A percentile compares a stretch with the other conserved stretches of the same genome.
phyloP scores from a whole-genome alignment of 2,113 vertebrate species.

The Salvelinus sp. region DNA sequence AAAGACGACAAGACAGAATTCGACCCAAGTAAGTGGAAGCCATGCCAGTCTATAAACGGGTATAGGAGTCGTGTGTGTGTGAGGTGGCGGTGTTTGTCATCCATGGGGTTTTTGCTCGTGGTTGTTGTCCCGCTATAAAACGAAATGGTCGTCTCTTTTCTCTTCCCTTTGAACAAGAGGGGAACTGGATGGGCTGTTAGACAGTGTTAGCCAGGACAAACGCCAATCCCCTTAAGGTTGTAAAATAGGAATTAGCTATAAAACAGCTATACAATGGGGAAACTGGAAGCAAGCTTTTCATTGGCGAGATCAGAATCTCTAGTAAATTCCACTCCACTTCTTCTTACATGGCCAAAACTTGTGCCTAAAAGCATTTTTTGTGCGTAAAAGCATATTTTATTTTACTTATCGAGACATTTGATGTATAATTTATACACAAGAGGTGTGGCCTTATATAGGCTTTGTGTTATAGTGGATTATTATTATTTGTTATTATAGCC shows the following conservation, averaged over 20 bases:
- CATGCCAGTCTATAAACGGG: conserved; percentile 80
- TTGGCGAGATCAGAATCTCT: conserved; percentile 13
- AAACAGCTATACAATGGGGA: conserved; percentile 40
- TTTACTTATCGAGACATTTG: not conserved
- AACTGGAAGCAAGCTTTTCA: conserved; percentile 20
- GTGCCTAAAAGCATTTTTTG: no score
- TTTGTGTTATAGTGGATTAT: not conserved
- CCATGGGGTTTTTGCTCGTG: conserved; percentile 4
- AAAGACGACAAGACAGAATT: conserved; percentile 83
- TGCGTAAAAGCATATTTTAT: no score
- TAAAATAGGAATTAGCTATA: conserved; percentile 31
- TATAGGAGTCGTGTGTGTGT: conserved; percentile 28
- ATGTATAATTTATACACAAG: not conserved
- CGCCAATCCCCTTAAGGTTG: conserved; percentile 25
- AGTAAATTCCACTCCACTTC: not conserved
- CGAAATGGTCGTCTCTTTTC: conserved; percentile 51
- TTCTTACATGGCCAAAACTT: not conserved
- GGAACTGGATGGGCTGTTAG: not conserved
- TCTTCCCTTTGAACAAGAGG: conserved; percentile 33
- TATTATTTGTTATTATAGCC: not conserved
- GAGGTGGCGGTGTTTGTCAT: conserved; percentile 19
- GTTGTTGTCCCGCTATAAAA: conserved; percentile 78
- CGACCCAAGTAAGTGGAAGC: conserved; percentile 86
- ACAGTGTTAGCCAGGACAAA: conserved; percentile 28
- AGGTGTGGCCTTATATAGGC: not conserved